Base-by-base conservation (phyloP, 2,888 invertebrate species). In the Melanostoma scalare region DNA sequence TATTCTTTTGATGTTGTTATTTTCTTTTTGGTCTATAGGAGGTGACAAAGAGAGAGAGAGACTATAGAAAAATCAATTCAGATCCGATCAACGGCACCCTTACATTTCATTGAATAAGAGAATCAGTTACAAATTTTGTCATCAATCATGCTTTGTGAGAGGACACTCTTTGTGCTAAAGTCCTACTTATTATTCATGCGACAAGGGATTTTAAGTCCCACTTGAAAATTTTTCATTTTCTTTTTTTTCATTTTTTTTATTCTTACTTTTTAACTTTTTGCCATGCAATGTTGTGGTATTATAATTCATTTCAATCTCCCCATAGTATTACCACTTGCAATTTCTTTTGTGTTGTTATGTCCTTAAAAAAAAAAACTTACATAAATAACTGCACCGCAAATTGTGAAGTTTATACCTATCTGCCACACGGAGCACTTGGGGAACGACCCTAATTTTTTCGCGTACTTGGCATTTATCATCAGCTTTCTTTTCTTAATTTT, bases 141-240 rank as follows among this genome's bases (percentile, higher is more conserved):
- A 61, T 76, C 76, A 53, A 69, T 76, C 76, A 61, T 69, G 38
- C 10, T 36, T 38, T 30, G 10, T 36, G n/a, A 36, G 35, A 48
- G 42, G 42, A 53, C 40, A 55, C 42, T 42, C 61, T n/a, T 35
- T 38, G 48, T 63, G 20, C 31, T 40, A 40, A 60, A 38, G 20
- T 60, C 65, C 38, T 63, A 40, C 72, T 68, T 82, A 77, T 68
- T 77, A 81, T 76, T 76, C 68, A 68, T 77, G 63, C 72, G 72
- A 68, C 67, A 40, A 68, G 77, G 61, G 81, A 71, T 53, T 68
- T 77, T 10, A 48, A 52, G 61, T 61, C 38, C 35, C 6, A 31
- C 40, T 30, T 31, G 63, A n/a, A 31, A 50, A 50, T 30, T 30
- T 10, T 38, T 30, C 20, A 9, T 6, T 33, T 9, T 36, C 30